Evolutionary conservation across 1,140 invertebrate species (phyloP), one percentile per base, ranked within the genome.

Genomic region (Pinna nobilis): DNA sequence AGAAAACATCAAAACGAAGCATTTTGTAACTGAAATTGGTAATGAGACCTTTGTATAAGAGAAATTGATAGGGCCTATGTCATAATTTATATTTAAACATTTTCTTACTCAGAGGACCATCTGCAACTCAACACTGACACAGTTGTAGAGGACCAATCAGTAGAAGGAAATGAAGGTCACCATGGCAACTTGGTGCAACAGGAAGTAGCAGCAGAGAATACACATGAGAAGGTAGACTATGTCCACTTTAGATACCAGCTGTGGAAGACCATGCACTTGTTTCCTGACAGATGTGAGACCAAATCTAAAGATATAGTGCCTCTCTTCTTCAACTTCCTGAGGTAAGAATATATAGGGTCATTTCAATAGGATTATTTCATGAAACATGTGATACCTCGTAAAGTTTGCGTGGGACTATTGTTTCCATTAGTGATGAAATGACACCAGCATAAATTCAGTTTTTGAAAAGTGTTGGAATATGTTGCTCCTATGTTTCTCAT

Each of bases 261-360:
- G 0, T 95, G 96, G 93, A 94, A 94, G 87, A 91, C 92, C 44
- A 93, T 98, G 92, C 88, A 89, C 3, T 86, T 90, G 70, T 94
- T 96, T 84, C 89, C 94, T 4, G 91, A 93, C 72, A 91, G 94
- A 2, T 93, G 93, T 79, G 95, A 97, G 87, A 88, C 91, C 0
- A 94, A 93, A 83, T 96, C 95, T 82, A 91, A 93, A 74, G 94
- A 96, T 84, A 82, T 97, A 5, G 93, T 94, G 0, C 91, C 92
- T 18, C 78, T 96, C 1, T 95, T 97, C 72, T 91, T 97, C 20
- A 90, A 93, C 60, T 97, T 97, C 86, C 91, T 96, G 47, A 91
- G 94, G 83, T 91, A 91, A 69, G 75, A 69, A 7, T 18, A 13
- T 11, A 5, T 28, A 32, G 15, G 3, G 9, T 55, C 18, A 23